Percentiles rank a stretch among this genome's conserved stretches.
These are phyloP conservation scores for Climacteris rufus DNA, from an alignment of 2,113 vertebrate species.

Conservation along the genomic window DNA sequence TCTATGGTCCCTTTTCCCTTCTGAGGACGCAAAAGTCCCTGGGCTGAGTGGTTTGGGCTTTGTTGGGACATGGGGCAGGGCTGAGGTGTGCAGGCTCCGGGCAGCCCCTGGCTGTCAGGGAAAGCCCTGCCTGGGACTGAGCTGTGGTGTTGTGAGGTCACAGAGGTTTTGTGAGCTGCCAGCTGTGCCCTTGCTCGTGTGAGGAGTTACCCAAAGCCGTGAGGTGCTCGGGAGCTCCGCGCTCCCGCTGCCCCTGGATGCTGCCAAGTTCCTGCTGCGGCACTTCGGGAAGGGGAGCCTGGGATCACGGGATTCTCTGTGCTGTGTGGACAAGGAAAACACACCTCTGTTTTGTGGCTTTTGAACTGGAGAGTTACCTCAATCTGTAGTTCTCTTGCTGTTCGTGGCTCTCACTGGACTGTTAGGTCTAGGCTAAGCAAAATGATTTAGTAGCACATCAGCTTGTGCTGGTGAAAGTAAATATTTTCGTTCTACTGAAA, in stretches of 20 bases:
- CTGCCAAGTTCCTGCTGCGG: not conserved
- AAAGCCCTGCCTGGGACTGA: not conserved
- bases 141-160: rapidly evolving
- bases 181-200: not conserved
- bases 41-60: not conserved
- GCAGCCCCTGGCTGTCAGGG: rapidly evolving
- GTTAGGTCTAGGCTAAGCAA: not conserved
- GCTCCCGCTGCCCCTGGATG: not conserved
- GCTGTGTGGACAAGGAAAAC: not conserved
- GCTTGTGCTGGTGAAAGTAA: not conserved
- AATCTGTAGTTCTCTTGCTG: rapidly evolving
- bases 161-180: not conserved
- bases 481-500: not conserved
- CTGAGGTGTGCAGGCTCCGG: rapidly evolving
- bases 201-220: rapidly evolving
- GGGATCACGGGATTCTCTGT: not conserved
- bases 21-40: not conserved
- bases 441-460: not conserved
- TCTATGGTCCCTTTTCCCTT: not conserved
- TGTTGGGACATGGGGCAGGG: rapidly evolving
- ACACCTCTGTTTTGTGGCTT: not conserved
- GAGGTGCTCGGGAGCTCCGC: not conserved
- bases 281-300: not conserved
- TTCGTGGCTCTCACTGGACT: not conserved
- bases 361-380: not conserved